phyloP scores from a whole-genome alignment of 2,888 invertebrate genomes.

The Pachycephus smyrnensis region DNA sequence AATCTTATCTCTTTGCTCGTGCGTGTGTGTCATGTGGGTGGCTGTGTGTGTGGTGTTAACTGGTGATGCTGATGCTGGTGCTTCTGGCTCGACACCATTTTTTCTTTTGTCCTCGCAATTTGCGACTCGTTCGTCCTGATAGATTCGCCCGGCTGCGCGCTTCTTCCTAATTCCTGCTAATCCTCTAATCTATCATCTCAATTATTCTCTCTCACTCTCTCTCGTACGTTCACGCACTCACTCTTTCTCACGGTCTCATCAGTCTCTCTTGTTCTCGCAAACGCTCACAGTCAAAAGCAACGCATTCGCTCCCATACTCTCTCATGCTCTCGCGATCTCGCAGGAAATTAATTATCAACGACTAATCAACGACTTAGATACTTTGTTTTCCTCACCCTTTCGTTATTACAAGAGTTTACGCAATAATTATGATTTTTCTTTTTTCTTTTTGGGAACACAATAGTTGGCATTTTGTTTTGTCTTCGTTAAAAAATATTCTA shows the following conservation, averaged over 20 bases:
- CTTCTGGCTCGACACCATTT: no score
- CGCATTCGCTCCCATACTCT: slow-evolving; percentile 16
- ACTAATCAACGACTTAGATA: slow-evolving; percentile 59
- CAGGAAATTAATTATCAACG: slow-evolving; percentile 51
- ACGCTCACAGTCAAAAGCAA: no score
- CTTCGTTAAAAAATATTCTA: slow-evolving; percentile 51
- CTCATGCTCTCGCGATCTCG: slow-evolving; percentile 24
- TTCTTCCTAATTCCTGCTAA: background rate
- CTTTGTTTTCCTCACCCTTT: slow-evolving; percentile 39
- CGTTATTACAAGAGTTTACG: slow-evolving; percentile 41
- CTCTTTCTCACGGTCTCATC: slow-evolving; percentile 6
- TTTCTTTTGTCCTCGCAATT: no score
- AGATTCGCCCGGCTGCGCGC: no score
- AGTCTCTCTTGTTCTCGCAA: slow-evolving; percentile 1
- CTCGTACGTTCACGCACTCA: background rate
- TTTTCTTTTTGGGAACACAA: slow-evolving; percentile 56
- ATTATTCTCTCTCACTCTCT: slow-evolving; percentile 10
- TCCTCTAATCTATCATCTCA: background rate
- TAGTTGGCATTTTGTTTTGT: slow-evolving; percentile 57
- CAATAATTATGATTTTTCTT: slow-evolving; percentile 57
- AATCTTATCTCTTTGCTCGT: no score
- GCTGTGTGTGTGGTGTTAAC: no score
- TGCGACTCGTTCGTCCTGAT: no score
- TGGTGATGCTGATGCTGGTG: no score
- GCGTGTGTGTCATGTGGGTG: no score